Percentiles rank a stretch among this genome's conserved stretches.
These are phyloP conservation scores for Lophura nycthemera DNA, from an alignment of 2,113 vertebrate species.

Conservation along the genomic window DNA sequence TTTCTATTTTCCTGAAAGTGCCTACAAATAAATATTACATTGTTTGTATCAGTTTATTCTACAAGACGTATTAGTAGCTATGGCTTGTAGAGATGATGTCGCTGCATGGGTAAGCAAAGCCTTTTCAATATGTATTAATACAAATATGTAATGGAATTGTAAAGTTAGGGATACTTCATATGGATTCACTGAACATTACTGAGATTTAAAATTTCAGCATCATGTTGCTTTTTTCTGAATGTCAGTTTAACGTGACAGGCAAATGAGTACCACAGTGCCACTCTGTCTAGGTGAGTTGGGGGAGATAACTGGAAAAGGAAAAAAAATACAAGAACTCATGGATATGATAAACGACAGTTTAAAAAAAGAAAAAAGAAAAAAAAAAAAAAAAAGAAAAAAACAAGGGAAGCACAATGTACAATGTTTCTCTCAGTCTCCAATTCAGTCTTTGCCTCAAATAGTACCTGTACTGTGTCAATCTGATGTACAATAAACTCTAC, in stretches of 20 bases:
- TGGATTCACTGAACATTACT: neutral
- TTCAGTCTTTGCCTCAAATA: neutral
- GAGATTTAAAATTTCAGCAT: neutral
- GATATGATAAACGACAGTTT: too few relatives aligned
- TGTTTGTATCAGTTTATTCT: neutral
- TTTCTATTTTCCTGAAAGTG: neutral
- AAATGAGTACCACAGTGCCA: neutral
- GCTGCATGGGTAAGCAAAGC: slow-evolving; percentile 23
- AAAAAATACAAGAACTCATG: too few relatives aligned
- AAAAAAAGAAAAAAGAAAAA: too few relatives aligned
- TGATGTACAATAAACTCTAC: neutral
- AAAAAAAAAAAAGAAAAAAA: too few relatives aligned
- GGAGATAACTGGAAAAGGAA: neutral
- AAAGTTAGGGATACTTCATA: neutral
- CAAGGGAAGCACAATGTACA: neutral
- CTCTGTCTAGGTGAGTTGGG: neutral
- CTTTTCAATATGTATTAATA: slow-evolving; percentile 37
- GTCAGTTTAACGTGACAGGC: neutral
- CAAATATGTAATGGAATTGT: neutral
- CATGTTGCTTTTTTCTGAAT: neutral
- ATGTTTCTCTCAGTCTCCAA: neutral
- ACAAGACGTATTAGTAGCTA: neutral
- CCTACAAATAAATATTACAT: neutral
- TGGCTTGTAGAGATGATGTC: slow-evolving; percentile 1
- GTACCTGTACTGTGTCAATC: neutral